Base-by-base conservation (phyloP, 1,140 invertebrate genomes). In the Zaprionus ornatus region DNA sequence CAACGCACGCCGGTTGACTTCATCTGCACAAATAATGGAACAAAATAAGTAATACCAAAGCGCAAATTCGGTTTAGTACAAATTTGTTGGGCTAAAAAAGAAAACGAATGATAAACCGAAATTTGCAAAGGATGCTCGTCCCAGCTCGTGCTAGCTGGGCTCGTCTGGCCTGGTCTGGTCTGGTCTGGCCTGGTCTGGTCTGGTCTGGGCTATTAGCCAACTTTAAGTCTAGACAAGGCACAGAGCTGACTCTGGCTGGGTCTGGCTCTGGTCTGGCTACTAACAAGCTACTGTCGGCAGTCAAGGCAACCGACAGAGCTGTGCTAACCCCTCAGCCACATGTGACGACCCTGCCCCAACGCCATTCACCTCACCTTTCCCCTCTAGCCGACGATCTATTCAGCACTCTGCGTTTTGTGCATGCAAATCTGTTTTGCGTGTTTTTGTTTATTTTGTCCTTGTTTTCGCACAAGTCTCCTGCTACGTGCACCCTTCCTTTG, bases 1-100 rank as follows among this genome's bases (percentile, higher is more conserved):
- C 63, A 74, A 54, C 75, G 52, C 52, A 52, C 74, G 17, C 37
- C 25, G 75, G 29, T 75, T 79, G 76, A 70, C 64, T 70, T 76
- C 72, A 79, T 70, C 74, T 37, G 69, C 55, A 78, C 84, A 88
- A 88, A 88, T 88, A 88, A 88, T 88, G 84, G 77, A 65, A 66
- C 61, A 77, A 74, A 87, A 88, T 88, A 87, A 86, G 83, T 86
- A 87, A 87, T 87, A 88, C 81, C 88, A 83, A 77, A 88, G 84
- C 77, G 65, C 68, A 75, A 88, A 88, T 88, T 88, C 65, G 74
- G 77, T 79, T 84, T 80, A 82, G 74, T 82, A 86, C 83, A 87
- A 87, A 86, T 87, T 87, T 82, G 29, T 52, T 48, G 56, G 35
- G 64, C 55, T 71, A 54, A 72, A 59, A 64, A 60, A 42, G 29